Evolutionary conservation across 2,113 vertebrate species (phyloP), one percentile per base, ranked within the genome.

Genomic region (Glaucomys volans): DNA sequence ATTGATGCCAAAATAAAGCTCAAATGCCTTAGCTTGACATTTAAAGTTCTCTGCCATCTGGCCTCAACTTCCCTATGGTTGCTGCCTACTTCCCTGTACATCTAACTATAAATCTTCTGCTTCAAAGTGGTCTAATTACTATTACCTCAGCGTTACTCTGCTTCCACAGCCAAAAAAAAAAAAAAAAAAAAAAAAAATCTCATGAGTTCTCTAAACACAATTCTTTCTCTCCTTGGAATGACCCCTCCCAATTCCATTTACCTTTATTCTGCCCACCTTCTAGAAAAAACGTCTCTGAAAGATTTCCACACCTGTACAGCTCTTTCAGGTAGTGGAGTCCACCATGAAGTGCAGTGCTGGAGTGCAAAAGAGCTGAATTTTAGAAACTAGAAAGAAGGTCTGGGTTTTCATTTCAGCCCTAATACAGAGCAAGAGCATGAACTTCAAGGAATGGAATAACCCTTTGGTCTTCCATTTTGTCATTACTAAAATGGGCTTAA

Each of bases 1-100:
- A 79, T 91, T 10, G 10, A 42, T 94, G 93, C 94, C 95, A 97
- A 93, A 97, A 95, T 94, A 95, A 98, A 97, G 82, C 79, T 95
- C 82, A 94, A 91, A 86, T 87, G 86, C 75, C 90, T 96, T 91
- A 37, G 72, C 14, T 84, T 96, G 88, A 96, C 96, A 97, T 96
- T 97, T 97, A 94, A 97, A 93, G 57, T 84, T 94, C 91, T 91
- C 66, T 89, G 67, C 93, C 88, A 94, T 96, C 96, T 97, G 88
- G 94, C 93, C 93, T 94, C 64, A 86, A 93, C 74, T 91, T 94
- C 44, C 37, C 40, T 54, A 28, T 93, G 59, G 35, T 82, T 93
- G 77, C 84, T 84, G 82, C 40, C 54, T 95, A 10, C 13, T 79
- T 94, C 67, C 50, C 17, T 75, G n/a, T 62, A 69, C 37, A 44